Evolutionary conservation across 1,140 invertebrate genomes (phyloP), one percentile per base, ranked within the genome.

Genomic region (Platyura marginata): DNA sequence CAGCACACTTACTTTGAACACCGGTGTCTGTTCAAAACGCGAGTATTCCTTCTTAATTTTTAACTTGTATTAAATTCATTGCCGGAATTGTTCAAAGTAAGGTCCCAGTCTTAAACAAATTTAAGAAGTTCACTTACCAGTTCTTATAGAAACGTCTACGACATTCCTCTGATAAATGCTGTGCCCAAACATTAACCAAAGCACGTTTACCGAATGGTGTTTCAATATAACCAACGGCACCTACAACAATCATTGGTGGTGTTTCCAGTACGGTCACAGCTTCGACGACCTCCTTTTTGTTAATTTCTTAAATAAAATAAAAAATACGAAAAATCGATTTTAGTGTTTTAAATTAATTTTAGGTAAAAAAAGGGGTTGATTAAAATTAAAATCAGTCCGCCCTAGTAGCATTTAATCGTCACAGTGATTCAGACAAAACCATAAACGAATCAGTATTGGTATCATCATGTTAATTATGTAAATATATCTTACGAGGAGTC

Each of bases 251-350:
- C 88, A 99, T 93, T 32, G 96, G 95, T 46, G 96, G 96, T 16
- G 95, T 86, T 70, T 99, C 96, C 47, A 99, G 68, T 58, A 99
- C 87, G 29, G 96, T 98, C 1, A 98, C 95, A 41, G 91, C 90
- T 63, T 99, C 96, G 6, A 99, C 93, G 49, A 98, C 91, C 71
- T 99, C 96, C 64, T 99, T 99, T 71, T 98, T 98, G 72, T 99
- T 97, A 20, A 97, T 83, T 75, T 98, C 93, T 93, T 62, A 38
- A 68, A 62, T 53, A 50, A 48, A 50, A 38, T 44, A 46, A 44
- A 46, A n/a, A n/a, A n/a, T n/a, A n/a, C n/a, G n/a, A n/a, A n/a
- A n/a, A n/a, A n/a, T n/a, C n/a, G n/a, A n/a, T n/a, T n/a, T n/a
- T n/a, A n/a, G n/a, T n/a, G n/a, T n/a, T n/a, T n/a, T n/a, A n/a